phyloP scores from a whole-genome alignment of 2,888 invertebrate genomes.

The Salpingus planirostris region DNA sequence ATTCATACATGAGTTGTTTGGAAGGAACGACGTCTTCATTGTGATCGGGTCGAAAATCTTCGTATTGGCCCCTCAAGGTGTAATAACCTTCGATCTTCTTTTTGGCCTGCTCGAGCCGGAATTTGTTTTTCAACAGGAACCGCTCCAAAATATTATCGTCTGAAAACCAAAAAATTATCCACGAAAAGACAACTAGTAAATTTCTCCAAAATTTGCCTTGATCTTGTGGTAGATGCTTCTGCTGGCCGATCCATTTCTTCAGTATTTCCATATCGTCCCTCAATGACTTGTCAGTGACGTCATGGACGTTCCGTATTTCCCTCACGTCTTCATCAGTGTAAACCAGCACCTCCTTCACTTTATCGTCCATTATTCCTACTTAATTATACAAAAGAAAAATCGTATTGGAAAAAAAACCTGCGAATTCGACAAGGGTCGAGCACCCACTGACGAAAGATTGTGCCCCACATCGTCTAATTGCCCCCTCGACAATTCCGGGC shows the following conservation, averaged over 20 bases:
- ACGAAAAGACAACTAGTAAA: neutral
- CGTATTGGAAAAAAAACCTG: no score
- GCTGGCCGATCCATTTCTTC: constrained; percentile 1
- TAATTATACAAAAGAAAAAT: no score
- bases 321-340: constrained; percentile 5
- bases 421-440: no score
- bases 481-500: no score
- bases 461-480: no score
- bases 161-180: constrained; percentile 1
- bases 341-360: constrained; percentile 4
- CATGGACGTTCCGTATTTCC: constrained; percentile 1
- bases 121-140: constrained; percentile 9
- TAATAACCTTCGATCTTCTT: constrained; percentile 9
- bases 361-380: neutral
- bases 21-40: neutral
- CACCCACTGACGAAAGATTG: no score
- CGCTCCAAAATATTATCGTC: constrained; percentile 5
- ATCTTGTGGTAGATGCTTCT: constrained; percentile 2
- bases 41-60: neutral
- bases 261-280: constrained; percentile 2
- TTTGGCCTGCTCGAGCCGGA: constrained; percentile 9
- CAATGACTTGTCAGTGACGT: neutral
- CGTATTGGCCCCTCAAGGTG: constrained; percentile 2
- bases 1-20: no score
- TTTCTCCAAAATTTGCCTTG: constrained; percentile 1